Evolutionary conservation across 2,113 vertebrate genomes (phyloP), one percentile per base, ranked within the genome.

Genomic region (Poecile atricapillus): DNA sequence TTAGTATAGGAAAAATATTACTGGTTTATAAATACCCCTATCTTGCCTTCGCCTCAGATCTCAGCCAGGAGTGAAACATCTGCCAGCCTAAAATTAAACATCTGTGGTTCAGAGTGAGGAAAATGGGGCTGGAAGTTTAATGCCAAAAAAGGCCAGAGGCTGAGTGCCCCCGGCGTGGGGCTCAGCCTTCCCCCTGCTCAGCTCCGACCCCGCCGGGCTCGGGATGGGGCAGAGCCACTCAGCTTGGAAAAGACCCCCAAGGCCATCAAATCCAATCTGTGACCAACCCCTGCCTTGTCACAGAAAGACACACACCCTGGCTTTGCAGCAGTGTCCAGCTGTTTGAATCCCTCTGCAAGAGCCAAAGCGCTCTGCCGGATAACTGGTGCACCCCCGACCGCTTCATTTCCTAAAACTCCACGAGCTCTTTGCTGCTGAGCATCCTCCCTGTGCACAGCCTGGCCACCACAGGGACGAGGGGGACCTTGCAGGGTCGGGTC

Each of bases 21-120:
- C 86, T 69, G 95, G 80, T 97, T 97, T 97, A 97, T 97, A 97
- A 97, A 97, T 97, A 96, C 95, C 92, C 89, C 93, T 96, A 97
- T 96, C 96, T 97, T 56, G 96, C 95, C 92, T 93, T 93, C 10
- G 56, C 92, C 83, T 96, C 93, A 82, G 63, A 92, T 89, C 96
- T 94, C 93, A 90, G 94, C 93, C 95, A 96, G 96, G 96, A 97
- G 95, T 60, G 94, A 97, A 97, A 97, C 97, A 97, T 97, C 97
- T 97, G 97, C 97, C 97, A 97, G 95, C 90, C 95, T 96, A 95
- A 96, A 96, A 97, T 97, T 96, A 97, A 97, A 97, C 96, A 97
- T 96, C 95, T 96, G 97, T 89, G 95, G 74, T 80, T 95, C 39
- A 83, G 80, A 15, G 93, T 16, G 77, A 89, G 75, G 88, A 84